Percentiles rank a stretch among this genome's conserved stretches.
Conservation (phyloP, 2,113 vertebrate genomes). For the Thalassoma bifasciatum region DNA sequence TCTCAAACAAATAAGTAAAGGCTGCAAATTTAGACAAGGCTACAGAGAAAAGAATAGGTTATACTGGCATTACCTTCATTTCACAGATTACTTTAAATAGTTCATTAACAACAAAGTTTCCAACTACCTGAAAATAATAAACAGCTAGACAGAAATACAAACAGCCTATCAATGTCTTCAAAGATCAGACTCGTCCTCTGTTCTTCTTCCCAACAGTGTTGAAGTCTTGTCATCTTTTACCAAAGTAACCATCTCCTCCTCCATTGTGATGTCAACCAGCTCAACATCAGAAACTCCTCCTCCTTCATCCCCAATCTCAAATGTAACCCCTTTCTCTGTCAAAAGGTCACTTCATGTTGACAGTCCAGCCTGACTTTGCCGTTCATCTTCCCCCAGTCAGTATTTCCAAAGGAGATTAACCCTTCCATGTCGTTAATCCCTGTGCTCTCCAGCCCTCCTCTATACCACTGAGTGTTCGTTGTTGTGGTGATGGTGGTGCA, state of each 20-base stretch:
- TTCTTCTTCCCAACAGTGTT: constrained; percentile 22
- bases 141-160: constrained; percentile 62
- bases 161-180: constrained; percentile 63
- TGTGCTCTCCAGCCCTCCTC: constrained; percentile 32
- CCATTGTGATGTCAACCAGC: constrained; percentile 2
- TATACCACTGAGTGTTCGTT: constrained; percentile 97
- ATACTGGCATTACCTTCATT: constrained; percentile 73
- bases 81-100: constrained; percentile 83
- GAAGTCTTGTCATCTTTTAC: constrained; percentile 43
- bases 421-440: constrained; percentile 9
- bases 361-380: constrained; percentile 26
- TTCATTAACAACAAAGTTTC: constrained; percentile 63
- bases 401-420: constrained; percentile 32
- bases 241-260: constrained; percentile 31
- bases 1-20: neutral
- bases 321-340: neutral
- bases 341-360: constrained; percentile 13
- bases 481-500: constrained; percentile 82
- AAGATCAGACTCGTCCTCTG: constrained; percentile 34
- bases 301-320: neutral
- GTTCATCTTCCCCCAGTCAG: constrained; percentile 36
- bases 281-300: neutral
- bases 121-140: constrained; percentile 59
- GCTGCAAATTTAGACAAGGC: constrained; percentile 12
- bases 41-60: constrained; percentile 27